Conservation (phyloP, 2,797 vertebrate genomes). For the Pseudochirops cupreus region DNA sequence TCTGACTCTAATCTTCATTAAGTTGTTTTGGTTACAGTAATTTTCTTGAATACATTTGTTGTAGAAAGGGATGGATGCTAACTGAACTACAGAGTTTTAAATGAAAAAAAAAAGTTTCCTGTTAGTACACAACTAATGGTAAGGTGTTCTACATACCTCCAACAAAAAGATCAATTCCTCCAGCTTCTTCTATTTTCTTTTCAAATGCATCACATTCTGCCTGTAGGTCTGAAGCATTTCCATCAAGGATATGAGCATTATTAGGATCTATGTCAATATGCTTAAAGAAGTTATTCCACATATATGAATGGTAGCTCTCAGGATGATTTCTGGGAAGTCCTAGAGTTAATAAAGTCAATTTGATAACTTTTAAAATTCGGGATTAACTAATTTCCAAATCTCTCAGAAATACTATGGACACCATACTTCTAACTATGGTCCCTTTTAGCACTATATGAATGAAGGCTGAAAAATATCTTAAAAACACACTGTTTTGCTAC, state of each 20-base stretch:
- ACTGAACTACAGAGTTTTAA: constrained; percentile 18
- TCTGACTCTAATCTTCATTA: background rate
- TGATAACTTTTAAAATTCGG: constrained; percentile 30
- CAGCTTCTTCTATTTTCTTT: constrained; percentile 89
- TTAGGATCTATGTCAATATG: constrained; percentile 90
- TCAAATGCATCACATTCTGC: constrained; percentile 90
- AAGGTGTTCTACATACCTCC: constrained; percentile 84
- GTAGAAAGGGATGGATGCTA: background rate
- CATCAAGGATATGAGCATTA: constrained; percentile 90
- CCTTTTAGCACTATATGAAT: background rate
- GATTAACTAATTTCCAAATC: constrained; percentile 21
- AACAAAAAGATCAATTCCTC: constrained; percentile 90
- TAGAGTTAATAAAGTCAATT: constrained; percentile 74
- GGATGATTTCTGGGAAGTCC: constrained; percentile 90
- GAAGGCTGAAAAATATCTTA: background rate
- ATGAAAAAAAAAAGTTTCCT: constrained; percentile 37
- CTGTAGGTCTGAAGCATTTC: constrained; percentile 88
- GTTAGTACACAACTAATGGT: constrained; percentile 25
- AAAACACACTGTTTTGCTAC: constrained; percentile 1
- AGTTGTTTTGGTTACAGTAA: background rate
- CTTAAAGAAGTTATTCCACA: constrained; percentile 92
- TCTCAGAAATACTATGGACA: constrained; percentile 32
- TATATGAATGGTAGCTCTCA: constrained; percentile 91
- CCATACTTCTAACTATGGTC: constrained; percentile 33
- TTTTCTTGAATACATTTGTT: constrained; percentile 7